phyloP scores from a whole-genome alignment of 1,140 invertebrate species.

The Ostrea denselamellosa region DNA sequence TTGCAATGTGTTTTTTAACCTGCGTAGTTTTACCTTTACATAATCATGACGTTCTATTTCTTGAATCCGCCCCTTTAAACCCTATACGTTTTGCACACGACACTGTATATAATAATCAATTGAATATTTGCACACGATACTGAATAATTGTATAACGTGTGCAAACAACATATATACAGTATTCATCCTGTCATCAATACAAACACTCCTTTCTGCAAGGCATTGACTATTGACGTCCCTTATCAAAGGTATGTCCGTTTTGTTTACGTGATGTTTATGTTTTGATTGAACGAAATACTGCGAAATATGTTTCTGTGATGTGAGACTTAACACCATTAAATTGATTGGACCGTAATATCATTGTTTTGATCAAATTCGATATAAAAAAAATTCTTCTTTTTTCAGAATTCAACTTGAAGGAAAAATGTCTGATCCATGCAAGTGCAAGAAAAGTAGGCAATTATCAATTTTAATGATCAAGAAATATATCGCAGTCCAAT shows the following conservation, averaged over 20 bases:
- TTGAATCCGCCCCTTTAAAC: neutral
- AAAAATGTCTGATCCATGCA: neutral
- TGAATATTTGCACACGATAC: neutral
- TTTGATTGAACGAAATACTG: no score
- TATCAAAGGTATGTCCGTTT: neutral
- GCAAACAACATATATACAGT: neutral
- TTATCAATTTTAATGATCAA: neutral
- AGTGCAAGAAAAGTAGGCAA: neutral
- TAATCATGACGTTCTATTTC: no score
- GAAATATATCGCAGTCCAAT: neutral
- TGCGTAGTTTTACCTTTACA: no score
- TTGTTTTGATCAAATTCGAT: no score
- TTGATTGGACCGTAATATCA: no score
- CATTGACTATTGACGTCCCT: neutral
- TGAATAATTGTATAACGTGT: slow-evolving; percentile 6
- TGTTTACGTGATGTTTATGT: no score
- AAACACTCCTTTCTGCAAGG: neutral
- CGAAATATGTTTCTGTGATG: no score
- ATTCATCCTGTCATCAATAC: neutral
- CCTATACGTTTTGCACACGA: slow-evolving; percentile 13
- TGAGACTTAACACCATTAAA: no score
- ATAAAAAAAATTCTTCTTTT: no score
- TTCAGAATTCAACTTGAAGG: no score
- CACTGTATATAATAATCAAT: neutral
- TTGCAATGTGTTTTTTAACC: no score